These are phyloP conservation scores for Platerodrilus igneus DNA, from an alignment of 2,888 invertebrate species.

Conservation along the genomic window DNA sequence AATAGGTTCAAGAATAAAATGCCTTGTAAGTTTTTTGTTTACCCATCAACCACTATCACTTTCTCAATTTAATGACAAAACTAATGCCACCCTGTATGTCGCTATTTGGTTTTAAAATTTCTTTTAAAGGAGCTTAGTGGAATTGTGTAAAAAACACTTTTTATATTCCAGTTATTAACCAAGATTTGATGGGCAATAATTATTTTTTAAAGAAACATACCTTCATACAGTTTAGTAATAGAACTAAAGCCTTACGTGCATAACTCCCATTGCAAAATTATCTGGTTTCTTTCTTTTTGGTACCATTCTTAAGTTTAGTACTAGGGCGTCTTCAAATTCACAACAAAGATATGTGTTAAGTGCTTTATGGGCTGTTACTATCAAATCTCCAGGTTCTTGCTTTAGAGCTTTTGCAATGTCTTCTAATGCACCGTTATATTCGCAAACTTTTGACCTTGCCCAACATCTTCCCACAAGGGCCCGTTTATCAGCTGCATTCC, in stretches of 20 bases:
- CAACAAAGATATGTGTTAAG: conserved; percentile 41
- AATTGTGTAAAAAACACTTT: too few species aligned
- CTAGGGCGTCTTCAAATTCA: conserved; percentile 44
- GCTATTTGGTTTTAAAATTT: too few species aligned
- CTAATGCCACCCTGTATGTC: too few species aligned
- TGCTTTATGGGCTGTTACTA: conserved; percentile 40
- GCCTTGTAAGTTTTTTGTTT: too few species aligned
- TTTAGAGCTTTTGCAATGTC: conserved; percentile 51
- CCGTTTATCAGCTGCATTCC: conserved; percentile 48
- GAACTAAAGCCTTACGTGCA: conserved; percentile 43
- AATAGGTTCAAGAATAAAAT: too few species aligned
- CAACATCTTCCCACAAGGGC: conserved; percentile 54
- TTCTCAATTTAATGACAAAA: too few species aligned
- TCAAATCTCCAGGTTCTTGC: conserved; percentile 38
- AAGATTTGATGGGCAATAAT: too few species aligned
- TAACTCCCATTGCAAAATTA: conserved; percentile 43
- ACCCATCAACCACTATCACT: too few species aligned
- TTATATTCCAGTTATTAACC: too few species aligned
- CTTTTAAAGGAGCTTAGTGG: too few species aligned
- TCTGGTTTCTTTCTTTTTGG: conserved; percentile 43
- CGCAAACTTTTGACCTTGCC: conserved; percentile 53
- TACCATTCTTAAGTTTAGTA: conserved; percentile 36
- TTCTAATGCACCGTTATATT: conserved; percentile 52
- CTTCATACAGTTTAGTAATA: too few species aligned
- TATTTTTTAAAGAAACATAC: too few species aligned